Base-by-base conservation (phyloP, 2,797 vertebrate species). In the Lacerta agilis region DNA sequence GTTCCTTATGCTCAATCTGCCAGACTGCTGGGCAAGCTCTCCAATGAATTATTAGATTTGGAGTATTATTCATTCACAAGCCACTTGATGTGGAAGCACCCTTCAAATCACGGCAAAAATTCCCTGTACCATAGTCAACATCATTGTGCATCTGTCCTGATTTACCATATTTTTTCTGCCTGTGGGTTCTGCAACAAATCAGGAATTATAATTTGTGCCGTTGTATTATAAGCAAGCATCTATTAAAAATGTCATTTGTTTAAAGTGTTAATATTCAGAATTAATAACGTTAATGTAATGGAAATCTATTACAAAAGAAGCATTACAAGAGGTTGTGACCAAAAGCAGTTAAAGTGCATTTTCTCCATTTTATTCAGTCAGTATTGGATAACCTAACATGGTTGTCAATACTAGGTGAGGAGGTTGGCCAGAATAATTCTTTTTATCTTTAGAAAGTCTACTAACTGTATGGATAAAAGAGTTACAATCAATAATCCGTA, bases 391-490 rank as follows among this genome's bases (percentile, higher is more conserved):
- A 73, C 55, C 13, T 64, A 82, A 87, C 79, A 64, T 20, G 73
- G 29, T 11, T 82, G 38, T 87, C 86, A 75, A 82, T 82, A 76
- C 1, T 1, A 82, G 69, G 79, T 81, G 71, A 87, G 78, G 7
- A 41, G 20, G 18, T 81, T 86, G 86, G 27, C 55, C 71, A 45
- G 29, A 75, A 82, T 64, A 36, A 81, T 61, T 73, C 23, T 87
- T 73, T 73, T 81, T 75, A 72, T 29, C 49, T 72, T 82, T 61
- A 89, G 87, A 87, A 80, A 80, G 27, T 61, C 69, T 82, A 64
- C 69, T 72, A 36, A 73, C 67, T 38, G 15, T 10, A 29, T n/a
- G 27, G 49, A 43, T 87, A 77, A 87, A 80, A 87, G 36, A 5
- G 8, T 4, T 41, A 23, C 43, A 58, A 64, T 87, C 79, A 87